phyloP scores from a whole-genome alignment of 2,113 vertebrate genomes.

The Urocolius indicus region DNA sequence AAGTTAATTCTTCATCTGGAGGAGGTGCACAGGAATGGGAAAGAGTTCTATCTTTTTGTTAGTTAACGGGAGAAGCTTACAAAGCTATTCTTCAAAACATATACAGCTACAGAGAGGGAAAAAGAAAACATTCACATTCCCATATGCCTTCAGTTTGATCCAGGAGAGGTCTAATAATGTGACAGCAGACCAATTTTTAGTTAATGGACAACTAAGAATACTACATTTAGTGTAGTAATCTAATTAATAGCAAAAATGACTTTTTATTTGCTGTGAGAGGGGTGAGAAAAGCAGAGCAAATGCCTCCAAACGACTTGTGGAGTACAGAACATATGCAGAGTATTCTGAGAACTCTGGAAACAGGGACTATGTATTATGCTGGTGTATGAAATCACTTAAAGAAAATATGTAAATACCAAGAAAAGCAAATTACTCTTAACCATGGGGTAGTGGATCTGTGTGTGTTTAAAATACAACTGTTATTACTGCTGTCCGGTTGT shows the following conservation, averaged over 20 bases:
- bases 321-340: not conserved
- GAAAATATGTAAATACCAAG: not conserved
- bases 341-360: not conserved
- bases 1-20: constrained; percentile 35
- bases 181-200: not conserved
- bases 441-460: no score
- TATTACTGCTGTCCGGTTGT: not conserved
- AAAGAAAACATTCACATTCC: constrained; percentile 7
- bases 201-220: not conserved
- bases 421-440: not conserved
- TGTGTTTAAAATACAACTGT: not conserved
- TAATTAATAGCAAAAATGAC: not conserved
- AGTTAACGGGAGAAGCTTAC: constrained; percentile 34
- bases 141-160: constrained; percentile 5
- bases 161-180: not conserved
- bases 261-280: not conserved
- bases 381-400: not conserved
- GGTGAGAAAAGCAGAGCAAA: not conserved
- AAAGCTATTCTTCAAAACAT: constrained; percentile 46
- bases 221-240: not conserved
- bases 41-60: constrained; percentile 57
- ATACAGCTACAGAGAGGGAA: constrained; percentile 1
- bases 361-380: not conserved
- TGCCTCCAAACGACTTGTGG: not conserved
- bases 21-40: not conserved